Base-by-base conservation (phyloP, 2,797 vertebrate genomes). In the Vireo griseus region DNA sequence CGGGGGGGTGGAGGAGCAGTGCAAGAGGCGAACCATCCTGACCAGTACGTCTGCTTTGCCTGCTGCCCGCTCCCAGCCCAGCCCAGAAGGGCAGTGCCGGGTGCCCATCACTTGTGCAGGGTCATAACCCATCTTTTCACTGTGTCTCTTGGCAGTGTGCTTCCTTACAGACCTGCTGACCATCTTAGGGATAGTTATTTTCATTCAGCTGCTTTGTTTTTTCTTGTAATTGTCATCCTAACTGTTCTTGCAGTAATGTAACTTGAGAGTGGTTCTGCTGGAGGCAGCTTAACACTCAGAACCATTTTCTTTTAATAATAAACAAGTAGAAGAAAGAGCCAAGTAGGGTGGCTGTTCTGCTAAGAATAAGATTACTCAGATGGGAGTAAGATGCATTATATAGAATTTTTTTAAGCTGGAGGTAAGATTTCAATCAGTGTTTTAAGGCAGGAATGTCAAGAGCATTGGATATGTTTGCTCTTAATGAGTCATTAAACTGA, bases 1-100 rank as follows among this genome's bases (percentile, higher is more conserved):
- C 0, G 99, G 99, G 0, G 99, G 99, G 0, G 99, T 99, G 80
- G 99, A 99, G 45, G 99, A 99, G 97, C 99, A 99, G 96, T 99
- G 99, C 98, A 99, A 99, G 96, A 96, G 99, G 57, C 98, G 99
- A 75, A 99, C 99, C 0, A 97, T 99, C 77, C 97, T 99, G 65
- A 99, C 99, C 69, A 99, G 99, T 99, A 97, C 14, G 98, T 96
- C 13, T 63, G 54, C 82, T 40, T 35, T 17, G 1, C 28, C 57
- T 52, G 55, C 52, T 48, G 5, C 13, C 42, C 45, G n/a, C n/a
- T n/a, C n/a, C n/a, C n/a, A n/a, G 3, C 24, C 39, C 35, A 55
- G 55, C 61, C 37, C 76, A n/a, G 17, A 18, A 6, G 39, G 8
- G 10, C 13, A 0, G 7, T 22, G 62, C 79, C 68, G 18, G 18